A percentile compares a stretch with the other conserved stretches of the same genome.
phyloP scores from a whole-genome alignment of 2,888 invertebrate species.

The Monopis laevigella region DNA sequence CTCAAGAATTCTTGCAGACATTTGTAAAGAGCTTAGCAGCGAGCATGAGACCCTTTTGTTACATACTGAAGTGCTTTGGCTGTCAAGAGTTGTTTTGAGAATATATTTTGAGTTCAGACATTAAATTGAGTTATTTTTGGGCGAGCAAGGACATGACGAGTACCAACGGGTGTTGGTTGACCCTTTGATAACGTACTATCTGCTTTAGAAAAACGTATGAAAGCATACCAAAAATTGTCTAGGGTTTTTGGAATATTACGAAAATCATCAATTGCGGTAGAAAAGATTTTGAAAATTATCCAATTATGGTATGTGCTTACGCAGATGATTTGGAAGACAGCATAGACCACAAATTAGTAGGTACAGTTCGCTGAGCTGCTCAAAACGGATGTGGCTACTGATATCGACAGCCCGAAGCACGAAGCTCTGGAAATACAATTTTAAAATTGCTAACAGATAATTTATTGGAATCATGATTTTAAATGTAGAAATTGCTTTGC shows the following conservation, averaged over 20 bases:
- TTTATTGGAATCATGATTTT: neutral
- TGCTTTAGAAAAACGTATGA: too few relatives aligned
- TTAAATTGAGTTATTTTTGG: slow-evolving; percentile 2
- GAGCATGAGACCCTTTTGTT: slow-evolving; percentile 3
- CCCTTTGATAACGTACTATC: too few relatives aligned
- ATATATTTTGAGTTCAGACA: slow-evolving; percentile 6
- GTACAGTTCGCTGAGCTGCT: slow-evolving; percentile 16
- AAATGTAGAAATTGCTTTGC: neutral
- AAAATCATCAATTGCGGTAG: neutral
- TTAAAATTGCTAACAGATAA: slow-evolving; percentile 10
- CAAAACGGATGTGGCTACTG: slow-evolving; percentile 14
- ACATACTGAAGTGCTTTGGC: slow-evolving; percentile 5
- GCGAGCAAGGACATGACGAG: too few relatives aligned
- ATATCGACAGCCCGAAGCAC: slow-evolving; percentile 15
- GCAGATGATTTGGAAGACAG: slow-evolving; percentile 16
- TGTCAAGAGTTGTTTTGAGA: slow-evolving; percentile 4
- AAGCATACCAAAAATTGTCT: too few relatives aligned
- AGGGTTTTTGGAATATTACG: too few relatives aligned
- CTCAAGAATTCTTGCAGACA: too few relatives aligned
- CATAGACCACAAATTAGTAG: slow-evolving; percentile 15
- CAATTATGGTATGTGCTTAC: slow-evolving; percentile 15
- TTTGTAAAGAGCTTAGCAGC: slow-evolving; percentile 7
- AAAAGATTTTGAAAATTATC: neutral
- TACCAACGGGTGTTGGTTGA: too few relatives aligned
- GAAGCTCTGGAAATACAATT: slow-evolving; percentile 13